Evolutionary conservation across 2,888 invertebrate genomes (phyloP).

Genomic region (Meiosimyza platycephala): DNA sequence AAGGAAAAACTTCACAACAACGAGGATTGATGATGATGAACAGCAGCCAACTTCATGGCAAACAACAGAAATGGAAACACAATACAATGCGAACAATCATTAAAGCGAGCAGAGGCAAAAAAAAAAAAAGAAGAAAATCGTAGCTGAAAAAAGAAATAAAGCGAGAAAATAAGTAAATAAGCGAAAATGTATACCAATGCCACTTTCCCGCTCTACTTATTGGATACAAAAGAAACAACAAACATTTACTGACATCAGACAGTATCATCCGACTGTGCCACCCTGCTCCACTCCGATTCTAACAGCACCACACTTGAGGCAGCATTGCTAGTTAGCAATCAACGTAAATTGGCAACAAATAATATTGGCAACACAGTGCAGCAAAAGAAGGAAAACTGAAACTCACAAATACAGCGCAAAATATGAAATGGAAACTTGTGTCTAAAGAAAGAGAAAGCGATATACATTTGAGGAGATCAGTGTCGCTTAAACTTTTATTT

Average conservation of each 20-base stretch:
- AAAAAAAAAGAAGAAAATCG: background rate
- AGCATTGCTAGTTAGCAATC: conserved; percentile 33
- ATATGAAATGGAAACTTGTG: too few species aligned
- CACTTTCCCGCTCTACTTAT: background rate
- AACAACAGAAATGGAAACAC: conserved; percentile 26
- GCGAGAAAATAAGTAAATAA: conserved; percentile 27
- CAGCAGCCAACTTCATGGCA: conserved; percentile 24
- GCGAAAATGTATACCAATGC: conserved; percentile 5
- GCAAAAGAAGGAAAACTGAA: too few species aligned
- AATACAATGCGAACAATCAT: conserved; percentile 29
- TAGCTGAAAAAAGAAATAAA: background rate
- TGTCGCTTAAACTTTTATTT: too few species aligned
- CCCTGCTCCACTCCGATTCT: background rate
- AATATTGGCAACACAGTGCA: background rate
- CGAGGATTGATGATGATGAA: conserved; percentile 2
- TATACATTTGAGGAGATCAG: too few species aligned
- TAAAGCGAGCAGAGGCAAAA: conserved; percentile 18
- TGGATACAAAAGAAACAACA: too few species aligned
- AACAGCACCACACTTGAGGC: conserved; percentile 13
- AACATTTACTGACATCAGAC: too few species aligned
- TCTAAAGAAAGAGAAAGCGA: too few species aligned
- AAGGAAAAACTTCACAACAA: conserved; percentile 6
- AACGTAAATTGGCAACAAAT: conserved; percentile 36
- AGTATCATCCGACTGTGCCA: background rate
- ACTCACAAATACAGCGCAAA: too few species aligned